Evolutionary conservation across 2,113 vertebrate species (phyloP).

Genomic region (Paramisgurnus dabryanus): DNA sequence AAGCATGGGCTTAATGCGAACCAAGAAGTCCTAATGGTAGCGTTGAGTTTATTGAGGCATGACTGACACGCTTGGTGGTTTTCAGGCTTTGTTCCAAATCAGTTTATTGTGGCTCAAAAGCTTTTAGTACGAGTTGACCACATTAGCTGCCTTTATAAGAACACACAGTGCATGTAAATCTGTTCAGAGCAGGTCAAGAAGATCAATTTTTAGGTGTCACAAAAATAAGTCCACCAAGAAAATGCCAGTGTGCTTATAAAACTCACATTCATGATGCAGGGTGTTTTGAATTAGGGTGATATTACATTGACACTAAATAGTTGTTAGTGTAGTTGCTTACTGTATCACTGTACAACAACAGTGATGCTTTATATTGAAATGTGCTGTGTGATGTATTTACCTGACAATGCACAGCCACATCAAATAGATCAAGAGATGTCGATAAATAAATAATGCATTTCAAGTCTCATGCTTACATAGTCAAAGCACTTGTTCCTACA

Average conservation of each 20-base stretch:
- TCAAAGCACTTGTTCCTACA: background rate
- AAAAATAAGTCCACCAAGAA: background rate
- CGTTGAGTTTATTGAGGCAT: constrained; percentile 35
- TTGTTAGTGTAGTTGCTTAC: too few species aligned
- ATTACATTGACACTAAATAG: too few species aligned
- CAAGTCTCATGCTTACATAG: background rate
- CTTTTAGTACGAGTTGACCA: constrained; percentile 6
- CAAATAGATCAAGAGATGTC: background rate
- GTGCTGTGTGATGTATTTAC: background rate
- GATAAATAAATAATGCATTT: background rate
- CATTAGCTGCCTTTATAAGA: constrained; percentile 15
- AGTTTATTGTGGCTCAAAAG: constrained; percentile 31
- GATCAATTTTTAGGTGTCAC: background rate
- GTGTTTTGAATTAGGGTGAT: too few species aligned
- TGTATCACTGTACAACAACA: background rate
- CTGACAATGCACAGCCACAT: background rate
- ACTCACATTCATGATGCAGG: background rate
- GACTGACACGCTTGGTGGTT: constrained; percentile 20
- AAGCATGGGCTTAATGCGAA: constrained; percentile 26
- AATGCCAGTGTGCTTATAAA: background rate
- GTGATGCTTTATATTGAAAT: background rate
- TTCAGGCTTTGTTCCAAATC: constrained; percentile 30
- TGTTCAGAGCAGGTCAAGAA: background rate
- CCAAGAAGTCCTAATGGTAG: constrained; percentile 33
- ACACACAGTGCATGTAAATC: background rate